Percentiles rank a stretch among this genome's conserved stretches.
Conservation (phyloP, 2,888 invertebrate species). For the Lymantria monacha region DNA sequence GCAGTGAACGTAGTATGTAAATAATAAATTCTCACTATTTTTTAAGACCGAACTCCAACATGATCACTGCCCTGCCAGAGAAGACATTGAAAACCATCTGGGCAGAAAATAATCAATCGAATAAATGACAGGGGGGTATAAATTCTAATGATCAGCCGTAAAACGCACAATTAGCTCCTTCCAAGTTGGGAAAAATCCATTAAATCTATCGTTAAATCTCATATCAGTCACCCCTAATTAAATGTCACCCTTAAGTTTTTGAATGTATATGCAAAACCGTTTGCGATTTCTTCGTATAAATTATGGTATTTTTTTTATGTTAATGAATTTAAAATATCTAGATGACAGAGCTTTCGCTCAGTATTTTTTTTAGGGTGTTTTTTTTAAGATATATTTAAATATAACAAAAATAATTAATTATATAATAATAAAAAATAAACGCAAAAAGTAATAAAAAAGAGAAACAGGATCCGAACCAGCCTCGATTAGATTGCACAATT, state of each 20-base stretch:
- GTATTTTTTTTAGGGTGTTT: no score
- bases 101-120: slow-evolving; percentile 26
- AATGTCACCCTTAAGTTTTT: slow-evolving; percentile 30
- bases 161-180: slow-evolving; percentile 43
- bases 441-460: no score
- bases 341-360: no score
- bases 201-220: slow-evolving; percentile 44
- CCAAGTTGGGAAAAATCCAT: slow-evolving; percentile 39
- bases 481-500: no score
- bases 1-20: no score
- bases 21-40: no score
- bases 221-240: slow-evolving; percentile 50
- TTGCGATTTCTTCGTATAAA: neutral
- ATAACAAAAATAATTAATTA: no score
- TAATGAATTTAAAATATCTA: no score
- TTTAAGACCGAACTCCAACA: no score
- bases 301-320: neutral
- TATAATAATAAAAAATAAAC: no score
- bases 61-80: neutral
- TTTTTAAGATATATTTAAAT: no score
- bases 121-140: slow-evolving; percentile 28
- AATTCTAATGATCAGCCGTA: slow-evolving; percentile 35
- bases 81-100: neutral
- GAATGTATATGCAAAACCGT: neutral
- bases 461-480: no score